phyloP scores from a whole-genome alignment of 2,113 vertebrate genomes.

The Raja brachyura region DNA sequence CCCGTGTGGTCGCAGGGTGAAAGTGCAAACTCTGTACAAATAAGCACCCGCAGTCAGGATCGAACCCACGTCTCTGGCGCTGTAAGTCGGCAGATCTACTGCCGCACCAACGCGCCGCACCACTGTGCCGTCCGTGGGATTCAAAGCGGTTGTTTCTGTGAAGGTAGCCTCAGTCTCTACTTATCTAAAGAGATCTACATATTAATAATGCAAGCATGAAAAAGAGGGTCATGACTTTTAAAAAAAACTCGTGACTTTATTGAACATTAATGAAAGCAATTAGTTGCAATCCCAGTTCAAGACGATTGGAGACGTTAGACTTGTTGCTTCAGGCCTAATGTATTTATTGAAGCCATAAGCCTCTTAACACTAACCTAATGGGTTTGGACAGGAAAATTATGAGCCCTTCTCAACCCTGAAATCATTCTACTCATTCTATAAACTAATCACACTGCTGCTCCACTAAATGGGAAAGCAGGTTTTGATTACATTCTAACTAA shows the following conservation, averaged over 20 bases:
- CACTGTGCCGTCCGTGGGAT: no score
- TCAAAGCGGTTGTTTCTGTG: neutral
- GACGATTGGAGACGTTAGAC: conserved; percentile 60
- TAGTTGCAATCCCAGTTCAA: conserved; percentile 59
- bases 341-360: conserved; percentile 68
- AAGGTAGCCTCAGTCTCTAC: neutral
- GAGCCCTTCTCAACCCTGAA: conserved; percentile 51
- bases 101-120: no score
- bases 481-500: neutral
- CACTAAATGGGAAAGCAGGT: neutral
- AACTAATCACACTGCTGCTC: neutral
- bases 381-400: conserved; percentile 56
- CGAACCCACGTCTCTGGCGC: no score
- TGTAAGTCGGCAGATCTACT: no score
- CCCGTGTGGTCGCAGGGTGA: no score
- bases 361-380: conserved; percentile 67
- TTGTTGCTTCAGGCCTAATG: conserved; percentile 65
- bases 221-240: neutral
- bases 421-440: neutral
- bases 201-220: neutral
- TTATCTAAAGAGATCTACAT: neutral
- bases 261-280: conserved; percentile 73
- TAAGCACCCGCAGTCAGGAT: no score
- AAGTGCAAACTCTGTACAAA: no score
- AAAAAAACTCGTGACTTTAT: conserved; percentile 47